phyloP scores from a whole-genome alignment of 2,888 invertebrate species.

The Stegana nigrithorax region DNA sequence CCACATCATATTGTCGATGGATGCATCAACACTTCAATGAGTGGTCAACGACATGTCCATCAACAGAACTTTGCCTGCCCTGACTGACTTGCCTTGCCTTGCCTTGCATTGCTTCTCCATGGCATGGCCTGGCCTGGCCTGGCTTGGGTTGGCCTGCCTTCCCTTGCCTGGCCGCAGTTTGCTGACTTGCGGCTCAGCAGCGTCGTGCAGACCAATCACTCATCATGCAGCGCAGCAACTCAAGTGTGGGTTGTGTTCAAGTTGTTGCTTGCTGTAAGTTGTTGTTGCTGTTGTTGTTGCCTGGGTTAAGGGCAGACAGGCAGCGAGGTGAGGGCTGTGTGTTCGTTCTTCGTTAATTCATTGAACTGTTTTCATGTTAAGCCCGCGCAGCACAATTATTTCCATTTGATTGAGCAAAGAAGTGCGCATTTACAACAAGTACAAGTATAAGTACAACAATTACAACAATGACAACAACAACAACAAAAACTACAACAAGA shows the following conservation, averaged over 20 bases:
- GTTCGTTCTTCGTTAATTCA: background rate
- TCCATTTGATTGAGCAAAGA: slow-evolving; percentile 65
- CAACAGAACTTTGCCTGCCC: too few species aligned
- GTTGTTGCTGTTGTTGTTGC: background rate
- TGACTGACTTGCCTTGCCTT: too few species aligned
- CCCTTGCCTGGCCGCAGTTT: too few species aligned
- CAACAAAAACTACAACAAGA: too few species aligned
- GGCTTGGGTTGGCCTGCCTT: too few species aligned
- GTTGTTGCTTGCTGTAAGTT: background rate
- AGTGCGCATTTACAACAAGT: slow-evolving; percentile 46
- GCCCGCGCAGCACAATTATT: slow-evolving; percentile 51
- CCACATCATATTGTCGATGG: slow-evolving; percentile 29
- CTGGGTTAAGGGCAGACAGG: too few species aligned
- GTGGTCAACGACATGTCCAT: slow-evolving; percentile 44
- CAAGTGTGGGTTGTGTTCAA: background rate
- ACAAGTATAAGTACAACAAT: slow-evolving; percentile 34
- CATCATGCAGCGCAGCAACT: slow-evolving; percentile 13
- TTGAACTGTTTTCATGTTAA: background rate
- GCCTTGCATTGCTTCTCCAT: too few species aligned
- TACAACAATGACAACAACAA: too few species aligned
- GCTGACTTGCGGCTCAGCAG: background rate
- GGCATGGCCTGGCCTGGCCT: too few species aligned
- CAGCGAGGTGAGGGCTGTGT: background rate
- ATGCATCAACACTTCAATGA: slow-evolving; percentile 63
- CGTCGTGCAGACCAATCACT: slow-evolving; percentile 30